A percentile compares a stretch with the other conserved stretches of the same genome.
These are phyloP conservation scores for Antechinus flavipes DNA, from an alignment of 2,113 vertebrate genomes.

Conservation along the genomic window DNA sequence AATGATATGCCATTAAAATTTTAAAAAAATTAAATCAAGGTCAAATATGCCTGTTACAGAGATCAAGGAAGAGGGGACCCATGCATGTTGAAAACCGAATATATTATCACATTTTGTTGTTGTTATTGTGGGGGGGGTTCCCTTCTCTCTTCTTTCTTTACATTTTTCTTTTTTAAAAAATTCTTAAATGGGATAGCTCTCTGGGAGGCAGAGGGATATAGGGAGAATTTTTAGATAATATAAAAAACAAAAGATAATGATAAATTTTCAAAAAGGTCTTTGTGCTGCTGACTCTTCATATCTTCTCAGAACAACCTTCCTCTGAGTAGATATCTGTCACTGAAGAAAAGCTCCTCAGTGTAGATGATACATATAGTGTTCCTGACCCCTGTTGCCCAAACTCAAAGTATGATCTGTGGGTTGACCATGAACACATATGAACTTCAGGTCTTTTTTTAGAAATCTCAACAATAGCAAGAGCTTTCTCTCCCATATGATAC, in stretches of 20 bases:
- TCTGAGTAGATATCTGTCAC: too few species aligned
- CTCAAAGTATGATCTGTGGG: background rate
- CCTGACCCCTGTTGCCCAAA: background rate
- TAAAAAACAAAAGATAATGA: background rate
- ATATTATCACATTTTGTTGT: background rate
- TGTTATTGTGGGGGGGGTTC: background rate
- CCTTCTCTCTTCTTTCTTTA: background rate
- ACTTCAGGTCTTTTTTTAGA: background rate
- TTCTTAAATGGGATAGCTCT: background rate
- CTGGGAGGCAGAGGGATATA: background rate
- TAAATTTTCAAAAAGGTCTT: background rate
- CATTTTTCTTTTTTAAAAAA: background rate
- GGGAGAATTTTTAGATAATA: background rate
- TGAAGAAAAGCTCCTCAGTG: too few species aligned
- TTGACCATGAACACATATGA: background rate
- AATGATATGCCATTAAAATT: too few species aligned
- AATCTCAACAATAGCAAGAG: background rate
- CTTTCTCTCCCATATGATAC: background rate
- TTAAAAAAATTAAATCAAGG: background rate
- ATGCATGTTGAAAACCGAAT: background rate
- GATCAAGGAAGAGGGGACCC: background rate
- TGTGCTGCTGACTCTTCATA: background rate
- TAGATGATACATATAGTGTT: background rate
- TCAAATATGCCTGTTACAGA: background rate
- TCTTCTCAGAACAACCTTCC: background rate